These are phyloP conservation scores for Acanthoscelides obtectus DNA, from an alignment of 2,888 invertebrate species.

Conservation along the genomic window DNA sequence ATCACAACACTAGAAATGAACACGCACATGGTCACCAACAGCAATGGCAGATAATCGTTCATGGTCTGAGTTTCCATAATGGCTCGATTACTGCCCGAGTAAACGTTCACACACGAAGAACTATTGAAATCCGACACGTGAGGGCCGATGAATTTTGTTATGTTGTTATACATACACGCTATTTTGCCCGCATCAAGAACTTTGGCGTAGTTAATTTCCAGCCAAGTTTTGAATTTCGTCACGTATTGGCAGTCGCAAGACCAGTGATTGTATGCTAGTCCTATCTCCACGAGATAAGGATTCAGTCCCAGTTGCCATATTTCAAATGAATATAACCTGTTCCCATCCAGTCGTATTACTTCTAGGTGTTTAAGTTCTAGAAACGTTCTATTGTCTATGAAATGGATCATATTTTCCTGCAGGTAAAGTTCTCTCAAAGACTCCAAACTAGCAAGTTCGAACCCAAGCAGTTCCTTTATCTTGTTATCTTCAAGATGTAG, in stretches of 20 bases:
- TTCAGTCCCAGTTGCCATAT: slow-evolving; percentile 82
- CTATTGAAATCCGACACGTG: slow-evolving; percentile 73
- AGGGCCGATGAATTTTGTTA: slow-evolving; percentile 65
- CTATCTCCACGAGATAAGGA: slow-evolving; percentile 83
- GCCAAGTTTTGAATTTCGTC: slow-evolving; percentile 73
- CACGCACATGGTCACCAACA: slow-evolving; percentile 72
- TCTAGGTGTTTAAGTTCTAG: slow-evolving; percentile 74
- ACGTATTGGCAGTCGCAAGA: slow-evolving; percentile 86
- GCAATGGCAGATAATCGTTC: slow-evolving; percentile 75
- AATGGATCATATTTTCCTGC: slow-evolving; percentile 77
- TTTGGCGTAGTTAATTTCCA: slow-evolving; percentile 73
- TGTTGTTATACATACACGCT: slow-evolving; percentile 70
- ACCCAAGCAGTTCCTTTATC: slow-evolving; percentile 73
- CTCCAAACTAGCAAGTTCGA: slow-evolving; percentile 77
- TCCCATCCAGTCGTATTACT: slow-evolving; percentile 79
- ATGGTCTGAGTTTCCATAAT: slow-evolving; percentile 72
- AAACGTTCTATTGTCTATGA: slow-evolving; percentile 83
- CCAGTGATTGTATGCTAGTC: slow-evolving; percentile 82
- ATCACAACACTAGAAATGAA: slow-evolving; percentile 72
- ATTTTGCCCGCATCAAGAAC: slow-evolving; percentile 74
- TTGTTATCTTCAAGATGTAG: slow-evolving; percentile 86
- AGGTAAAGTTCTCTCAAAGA: slow-evolving; percentile 81
- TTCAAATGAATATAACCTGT: slow-evolving; percentile 74
- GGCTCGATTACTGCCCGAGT: slow-evolving; percentile 67
- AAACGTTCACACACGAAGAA: slow-evolving; percentile 65